Evolutionary conservation across 2,113 vertebrate species (phyloP).

Genomic region (Forbesichthys agassizii): DNA sequence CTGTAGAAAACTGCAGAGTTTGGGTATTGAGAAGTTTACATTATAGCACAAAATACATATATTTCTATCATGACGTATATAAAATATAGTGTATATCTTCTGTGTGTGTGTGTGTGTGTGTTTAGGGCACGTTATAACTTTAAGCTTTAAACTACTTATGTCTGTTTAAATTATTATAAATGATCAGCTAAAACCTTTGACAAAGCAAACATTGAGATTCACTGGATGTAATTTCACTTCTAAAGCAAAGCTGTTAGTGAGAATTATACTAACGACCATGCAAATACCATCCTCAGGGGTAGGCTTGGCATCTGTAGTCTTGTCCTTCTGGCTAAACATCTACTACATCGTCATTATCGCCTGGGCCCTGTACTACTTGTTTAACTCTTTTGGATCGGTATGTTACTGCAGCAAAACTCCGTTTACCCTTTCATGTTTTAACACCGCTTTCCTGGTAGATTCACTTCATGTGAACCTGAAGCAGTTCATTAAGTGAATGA

Average conservation of each 20-base stretch:
- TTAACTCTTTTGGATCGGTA: constrained; percentile 85
- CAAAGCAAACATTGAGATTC: no score
- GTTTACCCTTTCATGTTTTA: background rate
- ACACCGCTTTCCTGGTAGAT: background rate
- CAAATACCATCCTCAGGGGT: constrained; percentile 71
- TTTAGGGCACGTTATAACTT: no score
- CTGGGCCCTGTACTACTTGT: constrained; percentile 91
- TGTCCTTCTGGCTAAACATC: constrained; percentile 92
- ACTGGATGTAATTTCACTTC: no score
- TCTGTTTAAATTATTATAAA: no score
- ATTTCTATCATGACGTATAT: no score
- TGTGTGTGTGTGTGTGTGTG: background rate
- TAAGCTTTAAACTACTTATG: no score
- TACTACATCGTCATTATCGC: constrained; percentile 92
- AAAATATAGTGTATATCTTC: no score
- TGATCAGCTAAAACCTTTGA: no score
- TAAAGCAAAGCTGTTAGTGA: background rate
- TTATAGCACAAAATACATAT: no score
- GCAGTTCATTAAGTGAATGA: no score
- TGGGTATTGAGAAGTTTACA: no score
- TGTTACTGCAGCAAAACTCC: constrained; percentile 18
- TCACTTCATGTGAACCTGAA: background rate
- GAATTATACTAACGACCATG: background rate
- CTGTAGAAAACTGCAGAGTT: no score
- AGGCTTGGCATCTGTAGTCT: constrained; percentile 84